These are phyloP conservation scores for Bubo scandiacus DNA, from an alignment of 2,113 vertebrate genomes.

Conservation along the genomic window DNA sequence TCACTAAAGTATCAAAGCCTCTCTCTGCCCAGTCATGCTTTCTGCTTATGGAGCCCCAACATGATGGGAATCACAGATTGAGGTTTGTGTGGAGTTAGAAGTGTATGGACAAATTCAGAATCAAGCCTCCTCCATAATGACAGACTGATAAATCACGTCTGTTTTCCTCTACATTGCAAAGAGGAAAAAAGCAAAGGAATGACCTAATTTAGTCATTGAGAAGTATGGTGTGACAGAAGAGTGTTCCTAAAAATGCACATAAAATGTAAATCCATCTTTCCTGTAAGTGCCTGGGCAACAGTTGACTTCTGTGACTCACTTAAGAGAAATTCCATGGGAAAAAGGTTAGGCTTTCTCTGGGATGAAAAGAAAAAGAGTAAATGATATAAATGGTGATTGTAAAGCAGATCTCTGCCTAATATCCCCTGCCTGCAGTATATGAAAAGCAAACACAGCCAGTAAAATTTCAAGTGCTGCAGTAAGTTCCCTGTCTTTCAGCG, in stretches of 20 bases:
- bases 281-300: slow-evolving; percentile 54
- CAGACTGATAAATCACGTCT: background rate
- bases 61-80: slow-evolving; percentile 40
- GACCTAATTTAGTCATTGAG: slow-evolving; percentile 52
- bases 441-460: slow-evolving; percentile 13
- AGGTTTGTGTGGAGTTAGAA: background rate
- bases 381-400: background rate
- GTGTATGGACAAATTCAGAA: background rate
- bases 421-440: background rate
- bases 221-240: slow-evolving; percentile 23
- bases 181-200: background rate
- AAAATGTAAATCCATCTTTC: slow-evolving; percentile 56
- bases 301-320: slow-evolving; percentile 46
- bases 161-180: slow-evolving; percentile 5
- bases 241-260: slow-evolving; percentile 23
- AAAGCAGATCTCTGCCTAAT: background rate
- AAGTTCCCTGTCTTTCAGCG: background rate
- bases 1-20: background rate
- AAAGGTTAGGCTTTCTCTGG: background rate
- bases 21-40: slow-evolving; percentile 39
- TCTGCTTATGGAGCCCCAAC: background rate
- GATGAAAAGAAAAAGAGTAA: slow-evolving; percentile 8
- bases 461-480: background rate
- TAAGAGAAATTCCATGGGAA: slow-evolving; percentile 38
- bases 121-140: slow-evolving; percentile 15